Percentiles rank a stretch among this genome's conserved stretches.
Conservation (phyloP, 2,113 vertebrate species). For the Calyptomena viridis region DNA sequence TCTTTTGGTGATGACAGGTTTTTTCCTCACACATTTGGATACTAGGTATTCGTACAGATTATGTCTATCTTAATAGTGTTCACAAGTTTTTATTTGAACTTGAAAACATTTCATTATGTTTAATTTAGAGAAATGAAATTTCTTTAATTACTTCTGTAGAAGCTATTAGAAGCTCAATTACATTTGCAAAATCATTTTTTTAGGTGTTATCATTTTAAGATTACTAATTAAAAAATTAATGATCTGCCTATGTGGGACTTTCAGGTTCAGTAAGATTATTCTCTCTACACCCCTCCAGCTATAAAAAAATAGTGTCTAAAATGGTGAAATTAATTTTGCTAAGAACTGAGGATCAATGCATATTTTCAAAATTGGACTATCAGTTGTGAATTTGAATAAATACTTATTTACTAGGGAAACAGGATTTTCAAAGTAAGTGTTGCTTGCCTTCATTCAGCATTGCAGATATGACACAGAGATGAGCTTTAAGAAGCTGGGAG, state of each 20-base stretch:
- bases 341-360: neutral
- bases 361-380: neutral
- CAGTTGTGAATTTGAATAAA: slow-evolving; percentile 15
- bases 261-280: neutral
- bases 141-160: slow-evolving; percentile 77
- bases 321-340: slow-evolving; percentile 31
- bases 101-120: slow-evolving; percentile 75
- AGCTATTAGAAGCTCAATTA: slow-evolving; percentile 78
- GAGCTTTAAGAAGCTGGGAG: neutral
- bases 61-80: slow-evolving; percentile 58
- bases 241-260: neutral
- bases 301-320: neutral
- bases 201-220: slow-evolving; percentile 69
- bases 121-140: slow-evolving; percentile 79
- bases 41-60: slow-evolving; percentile 35
- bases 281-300: neutral
- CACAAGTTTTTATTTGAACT: slow-evolving; percentile 73
- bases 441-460: neutral
- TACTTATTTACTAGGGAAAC: neutral
- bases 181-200: slow-evolving; percentile 71
- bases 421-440: neutral
- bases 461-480: neutral
- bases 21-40: slow-evolving; percentile 17
- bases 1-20: slow-evolving; percentile 5
- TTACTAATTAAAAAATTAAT: neutral